Conservation (phyloP, 2,113 vertebrate genomes). For the Passer domesticus region DNA sequence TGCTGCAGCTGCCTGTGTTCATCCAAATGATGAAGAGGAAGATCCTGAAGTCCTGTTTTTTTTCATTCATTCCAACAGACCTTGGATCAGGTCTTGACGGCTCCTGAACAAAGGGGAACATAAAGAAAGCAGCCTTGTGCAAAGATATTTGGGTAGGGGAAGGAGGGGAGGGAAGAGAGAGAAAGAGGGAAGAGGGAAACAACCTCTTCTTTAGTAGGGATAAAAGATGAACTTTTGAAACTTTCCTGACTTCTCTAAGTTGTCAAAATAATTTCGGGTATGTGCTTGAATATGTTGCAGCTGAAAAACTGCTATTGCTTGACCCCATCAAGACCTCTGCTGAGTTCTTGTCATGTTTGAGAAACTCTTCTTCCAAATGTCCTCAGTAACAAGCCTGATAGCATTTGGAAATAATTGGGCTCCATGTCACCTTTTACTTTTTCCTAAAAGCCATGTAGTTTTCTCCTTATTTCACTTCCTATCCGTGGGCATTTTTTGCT, state of each 20-base stretch:
- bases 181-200: neutral
- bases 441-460: neutral
- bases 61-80: neutral
- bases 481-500: neutral
- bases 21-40: neutral
- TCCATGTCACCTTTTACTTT: neutral
- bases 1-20: neutral
- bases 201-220: neutral
- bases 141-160: neutral
- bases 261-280: neutral
- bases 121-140: neutral
- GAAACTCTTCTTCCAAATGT: neutral
- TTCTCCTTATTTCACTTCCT: neutral
- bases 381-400: neutral
- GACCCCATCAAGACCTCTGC: neutral
- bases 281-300: neutral
- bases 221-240: neutral
- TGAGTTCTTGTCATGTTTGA: neutral
- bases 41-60: neutral
- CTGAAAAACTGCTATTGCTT: neutral
- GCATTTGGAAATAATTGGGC: slow-evolving; percentile 3
- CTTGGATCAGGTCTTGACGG: neutral
- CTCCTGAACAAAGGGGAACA: neutral
- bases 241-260: neutral
- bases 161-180: neutral